A percentile compares a stretch with the other conserved stretches of the same genome.
Conservation (phyloP, 2,888 invertebrate species). For the Bombylius discolor region DNA sequence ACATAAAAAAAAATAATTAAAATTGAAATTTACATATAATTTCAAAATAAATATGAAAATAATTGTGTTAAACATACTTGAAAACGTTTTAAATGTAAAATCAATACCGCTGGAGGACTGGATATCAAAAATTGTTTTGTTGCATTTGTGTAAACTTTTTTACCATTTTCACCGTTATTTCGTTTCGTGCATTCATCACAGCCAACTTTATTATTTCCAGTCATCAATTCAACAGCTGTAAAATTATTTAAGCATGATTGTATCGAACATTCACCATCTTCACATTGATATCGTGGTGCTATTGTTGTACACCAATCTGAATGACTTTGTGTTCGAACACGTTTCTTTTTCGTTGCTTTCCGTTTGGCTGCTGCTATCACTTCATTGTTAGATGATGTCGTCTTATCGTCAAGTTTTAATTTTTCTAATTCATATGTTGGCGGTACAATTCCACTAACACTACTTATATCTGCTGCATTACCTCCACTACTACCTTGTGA, state of each 20-base stretch:
- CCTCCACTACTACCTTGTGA: conserved; percentile 11
- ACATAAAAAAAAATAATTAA: neutral
- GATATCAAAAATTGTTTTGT: conserved; percentile 78
- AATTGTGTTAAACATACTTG: conserved; percentile 37
- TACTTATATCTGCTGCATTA: conserved; percentile 1
- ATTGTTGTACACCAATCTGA: conserved; percentile 42
- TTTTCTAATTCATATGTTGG: conserved; percentile 15
- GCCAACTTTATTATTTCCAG: conserved; percentile 83
- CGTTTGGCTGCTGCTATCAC: conserved; percentile 16
- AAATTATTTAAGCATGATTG: conserved; percentile 87
- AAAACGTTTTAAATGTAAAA: conserved; percentile 90
- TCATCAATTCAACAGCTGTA: conserved; percentile 79
- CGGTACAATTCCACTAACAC: neutral
- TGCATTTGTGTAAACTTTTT: conserved; percentile 66
- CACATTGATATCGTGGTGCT: conserved; percentile 55
- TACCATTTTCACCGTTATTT: conserved; percentile 53
- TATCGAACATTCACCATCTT: conserved; percentile 69
- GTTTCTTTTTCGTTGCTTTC: conserved; percentile 20
- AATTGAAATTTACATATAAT: neutral
- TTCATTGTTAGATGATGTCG: conserved; percentile 7
- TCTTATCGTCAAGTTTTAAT: conserved; percentile 7
- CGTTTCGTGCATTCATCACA: conserved; percentile 80
- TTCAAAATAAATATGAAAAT: too few species aligned
- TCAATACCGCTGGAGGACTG: conserved; percentile 84
- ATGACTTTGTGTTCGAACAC: conserved; percentile 32